phyloP scores from a whole-genome alignment of 2,797 vertebrate species.

The Xenops minutus region DNA sequence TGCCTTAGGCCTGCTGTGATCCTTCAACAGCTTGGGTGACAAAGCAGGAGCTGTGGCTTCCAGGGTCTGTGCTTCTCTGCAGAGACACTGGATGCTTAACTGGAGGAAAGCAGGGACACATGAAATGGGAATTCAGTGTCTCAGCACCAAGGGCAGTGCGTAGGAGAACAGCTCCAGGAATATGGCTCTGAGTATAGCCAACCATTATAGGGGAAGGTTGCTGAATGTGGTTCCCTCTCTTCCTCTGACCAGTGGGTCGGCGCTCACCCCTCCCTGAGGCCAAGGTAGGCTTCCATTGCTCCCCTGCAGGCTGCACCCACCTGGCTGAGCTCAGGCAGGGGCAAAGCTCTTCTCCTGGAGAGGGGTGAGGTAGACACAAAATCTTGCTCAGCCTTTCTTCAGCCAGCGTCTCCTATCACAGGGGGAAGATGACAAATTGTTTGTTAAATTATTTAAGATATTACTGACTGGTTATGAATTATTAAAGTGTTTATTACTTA shows the following conservation, averaged over 20 bases:
- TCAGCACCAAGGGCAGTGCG: background rate
- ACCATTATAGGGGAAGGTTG: background rate
- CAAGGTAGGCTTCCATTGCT: background rate
- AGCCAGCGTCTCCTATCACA: background rate
- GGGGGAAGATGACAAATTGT: constrained; percentile 49
- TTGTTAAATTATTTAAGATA: constrained; percentile 61
- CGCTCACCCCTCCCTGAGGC: background rate
- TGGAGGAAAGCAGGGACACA: background rate
- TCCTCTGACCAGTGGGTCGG: fast-evolving
- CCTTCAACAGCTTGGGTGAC: background rate
- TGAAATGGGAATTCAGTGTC: background rate
- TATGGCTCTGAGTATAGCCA: background rate
- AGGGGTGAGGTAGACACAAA: background rate
- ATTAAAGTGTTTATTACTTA: constrained; percentile 64
- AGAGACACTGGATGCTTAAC: background rate
- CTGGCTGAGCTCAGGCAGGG: background rate
- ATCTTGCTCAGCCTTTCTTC: background rate
- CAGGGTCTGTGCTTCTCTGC: background rate
- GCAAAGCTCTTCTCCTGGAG: background rate
- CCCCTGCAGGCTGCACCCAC: background rate
- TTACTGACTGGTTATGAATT: constrained; percentile 49
- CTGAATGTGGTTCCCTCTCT: background rate
- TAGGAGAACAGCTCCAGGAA: background rate
- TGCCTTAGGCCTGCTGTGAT: background rate
- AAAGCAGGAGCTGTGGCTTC: background rate